Base-by-base conservation (phyloP, 1,140 invertebrate genomes). In the Mizuhopecten yessoensis region DNA sequence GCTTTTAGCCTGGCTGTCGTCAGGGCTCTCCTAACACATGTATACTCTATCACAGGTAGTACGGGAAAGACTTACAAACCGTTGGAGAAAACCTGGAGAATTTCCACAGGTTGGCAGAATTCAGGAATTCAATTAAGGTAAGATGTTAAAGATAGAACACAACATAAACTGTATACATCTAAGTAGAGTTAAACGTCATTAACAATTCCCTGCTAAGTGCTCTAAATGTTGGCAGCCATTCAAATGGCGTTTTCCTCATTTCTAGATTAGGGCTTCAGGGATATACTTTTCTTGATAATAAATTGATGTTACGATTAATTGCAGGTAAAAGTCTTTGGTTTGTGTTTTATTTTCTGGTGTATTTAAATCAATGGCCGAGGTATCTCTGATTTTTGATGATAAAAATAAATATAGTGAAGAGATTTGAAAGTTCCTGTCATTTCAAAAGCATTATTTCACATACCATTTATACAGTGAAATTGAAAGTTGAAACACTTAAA, bases 131-230 rank as follows among this genome's bases (percentile, higher is more conserved):
- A 57, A 29, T n/a, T 29, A n/a, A n/a, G 57, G 57, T 75, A 29
- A n/a, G 57, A 29, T 29, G 57, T 75, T 75, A 5, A 29, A 75
- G 45, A 57, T 75, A 75, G 0, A n/a, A 75, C 20, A 17, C 29
- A 49, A 49, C 45, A 29, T 45, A 9, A 75, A 29, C 0, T n/a
- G n/a, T 75, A 75, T n/a, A 17, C 17, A n/a, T n/a, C n/a, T n/a
- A 75, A n/a, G 57, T n/a, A 75, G 1, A 75, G 57, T 75, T 75
- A 75, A 75, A 75, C 29, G 23, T 75, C 57, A 75, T 75, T 75
- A 75, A 75, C 57, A 75, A 29, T 75, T 75, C 5, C 57, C 29
- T 5, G 1, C 11, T 75, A 29, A 13, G 0, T 7, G 23, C 57
- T 17, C 1, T 29, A 29, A 75, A 29, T 75, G 57, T 29, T 75